Conservation (phyloP, 2,888 invertebrate genomes). For the Dendrolimus pini region DNA sequence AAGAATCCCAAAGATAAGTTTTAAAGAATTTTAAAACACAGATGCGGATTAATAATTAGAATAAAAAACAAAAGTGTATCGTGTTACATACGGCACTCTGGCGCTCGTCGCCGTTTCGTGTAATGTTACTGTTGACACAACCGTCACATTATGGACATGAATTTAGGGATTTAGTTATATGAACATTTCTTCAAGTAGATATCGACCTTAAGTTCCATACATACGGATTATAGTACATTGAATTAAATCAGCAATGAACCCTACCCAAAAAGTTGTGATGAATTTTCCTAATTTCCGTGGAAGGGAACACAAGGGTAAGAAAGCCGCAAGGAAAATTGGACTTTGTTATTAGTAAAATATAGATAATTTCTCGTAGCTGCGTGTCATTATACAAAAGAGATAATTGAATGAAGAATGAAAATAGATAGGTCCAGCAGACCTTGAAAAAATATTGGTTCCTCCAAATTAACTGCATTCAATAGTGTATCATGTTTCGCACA, state of each 20-base stretch:
- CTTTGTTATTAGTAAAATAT: background rate
- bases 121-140: constrained; percentile 61
- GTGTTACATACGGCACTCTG: constrained; percentile 41
- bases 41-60: constrained; percentile 15
- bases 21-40: constrained; percentile 13
- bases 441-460: constrained; percentile 2
- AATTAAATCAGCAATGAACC: background rate
- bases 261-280: background rate
- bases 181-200: background rate
- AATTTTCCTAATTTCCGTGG: constrained; percentile 1
- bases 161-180: constrained; percentile 23
- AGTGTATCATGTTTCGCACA: constrained; percentile 2
- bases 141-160: constrained; percentile 45
- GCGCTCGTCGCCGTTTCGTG: constrained; percentile 38
- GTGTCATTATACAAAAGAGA: background rate
- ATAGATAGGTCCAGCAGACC: constrained; percentile 1
- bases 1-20: too few species aligned
- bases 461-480: constrained; percentile 8
- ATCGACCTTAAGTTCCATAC: background rate
- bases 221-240: background rate
- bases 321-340: background rate
- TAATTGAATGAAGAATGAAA: background rate
- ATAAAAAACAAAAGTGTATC: constrained; percentile 34
- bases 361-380: too few species aligned
- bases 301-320: background rate